A percentile compares a stretch with the other conserved stretches of the same genome.
phyloP scores from a whole-genome alignment of 2,888 invertebrate species.

The Hemistola chrysoprasaria region DNA sequence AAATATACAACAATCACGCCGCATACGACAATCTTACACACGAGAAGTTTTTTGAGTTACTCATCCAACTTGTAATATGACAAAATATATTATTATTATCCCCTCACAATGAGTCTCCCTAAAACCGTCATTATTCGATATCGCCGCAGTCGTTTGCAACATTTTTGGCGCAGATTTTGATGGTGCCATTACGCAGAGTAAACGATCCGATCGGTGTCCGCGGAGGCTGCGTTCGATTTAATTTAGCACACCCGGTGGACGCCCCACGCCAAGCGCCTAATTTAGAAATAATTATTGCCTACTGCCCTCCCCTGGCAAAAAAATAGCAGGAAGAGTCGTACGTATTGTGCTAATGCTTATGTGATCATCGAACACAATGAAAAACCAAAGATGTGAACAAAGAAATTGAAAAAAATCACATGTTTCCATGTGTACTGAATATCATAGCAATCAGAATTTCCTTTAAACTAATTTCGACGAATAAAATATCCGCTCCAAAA shows the following conservation, averaged over 20 bases:
- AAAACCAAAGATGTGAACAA: no score
- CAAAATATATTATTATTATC: no score
- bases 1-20: no score
- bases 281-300: constrained; percentile 75
- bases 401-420: no score
- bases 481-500: no score
- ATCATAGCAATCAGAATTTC: no score
- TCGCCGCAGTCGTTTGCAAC: constrained; percentile 57
- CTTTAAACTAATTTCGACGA: no score
- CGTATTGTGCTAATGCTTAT: constrained; percentile 26
- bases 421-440: no score
- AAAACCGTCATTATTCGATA: constrained; percentile 32
- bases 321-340: constrained; percentile 29
- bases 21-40: no score
- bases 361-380: constrained; percentile 5
- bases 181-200: constrained; percentile 63
- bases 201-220: constrained; percentile 54
- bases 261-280: constrained; percentile 58
- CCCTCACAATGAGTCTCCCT: neutral
- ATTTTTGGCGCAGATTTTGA: constrained; percentile 72
- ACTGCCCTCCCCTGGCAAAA: constrained; percentile 51
- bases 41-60: no score
- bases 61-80: no score
- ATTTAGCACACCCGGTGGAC: constrained; percentile 68
- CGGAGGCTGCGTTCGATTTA: constrained; percentile 67